A percentile compares a stretch with the other conserved stretches of the same genome.
Conservation (phyloP, 2,888 invertebrate species). For the Andricus curvator region DNA sequence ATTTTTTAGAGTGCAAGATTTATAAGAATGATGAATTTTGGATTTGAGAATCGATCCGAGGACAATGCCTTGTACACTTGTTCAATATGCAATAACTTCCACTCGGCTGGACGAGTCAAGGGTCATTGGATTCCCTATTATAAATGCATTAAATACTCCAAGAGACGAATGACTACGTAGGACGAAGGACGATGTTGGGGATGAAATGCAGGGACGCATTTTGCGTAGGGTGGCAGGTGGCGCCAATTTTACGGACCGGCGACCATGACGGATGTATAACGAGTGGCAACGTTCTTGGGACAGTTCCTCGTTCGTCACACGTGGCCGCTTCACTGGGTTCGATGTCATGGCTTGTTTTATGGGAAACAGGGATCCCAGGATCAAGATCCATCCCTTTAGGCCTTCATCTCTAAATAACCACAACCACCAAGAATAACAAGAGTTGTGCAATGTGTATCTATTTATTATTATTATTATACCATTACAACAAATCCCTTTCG, state of each 20-base stretch:
- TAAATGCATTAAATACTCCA: constrained; percentile 74
- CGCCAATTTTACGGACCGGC: constrained; percentile 78
- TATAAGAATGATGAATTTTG: neutral
- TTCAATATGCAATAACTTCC: constrained; percentile 45
- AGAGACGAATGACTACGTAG: constrained; percentile 61
- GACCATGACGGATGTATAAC: constrained; percentile 77
- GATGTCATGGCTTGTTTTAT: constrained; percentile 76
- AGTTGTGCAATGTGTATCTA: neutral
- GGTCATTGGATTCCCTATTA: constrained; percentile 74
- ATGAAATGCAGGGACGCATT: constrained; percentile 45
- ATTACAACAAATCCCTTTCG: too few relatives aligned
- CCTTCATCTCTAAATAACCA: neutral
- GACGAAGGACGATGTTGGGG: constrained; percentile 59
- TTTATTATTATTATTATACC: too few relatives aligned
- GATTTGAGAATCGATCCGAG: neutral
- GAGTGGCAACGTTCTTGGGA: constrained; percentile 55
- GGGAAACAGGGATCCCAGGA: constrained; percentile 62
- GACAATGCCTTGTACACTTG: constrained; percentile 3
- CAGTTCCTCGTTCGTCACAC: constrained; percentile 64
- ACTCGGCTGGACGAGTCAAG: constrained; percentile 65
- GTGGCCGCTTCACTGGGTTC: constrained; percentile 72
- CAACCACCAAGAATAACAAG: neutral
- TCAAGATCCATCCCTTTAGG: constrained; percentile 43
- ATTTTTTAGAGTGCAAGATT: neutral
- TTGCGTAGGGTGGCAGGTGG: constrained; percentile 77